These are phyloP conservation scores for Pollenia angustigena DNA, from an alignment of 2,888 invertebrate species.

Conservation along the genomic window DNA sequence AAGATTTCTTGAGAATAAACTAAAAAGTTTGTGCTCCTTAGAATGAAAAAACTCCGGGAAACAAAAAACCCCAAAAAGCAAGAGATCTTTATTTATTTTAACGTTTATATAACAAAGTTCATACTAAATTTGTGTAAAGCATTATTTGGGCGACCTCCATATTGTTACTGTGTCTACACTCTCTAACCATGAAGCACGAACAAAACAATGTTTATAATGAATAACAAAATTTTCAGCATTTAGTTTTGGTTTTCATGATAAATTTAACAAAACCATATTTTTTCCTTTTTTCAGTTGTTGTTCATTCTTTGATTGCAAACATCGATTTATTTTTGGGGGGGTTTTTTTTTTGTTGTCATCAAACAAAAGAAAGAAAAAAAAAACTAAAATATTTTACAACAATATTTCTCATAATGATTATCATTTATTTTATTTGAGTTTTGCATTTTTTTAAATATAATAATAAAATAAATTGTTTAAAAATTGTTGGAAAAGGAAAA, in stretches of 20 bases:
- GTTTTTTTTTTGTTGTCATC: not conserved
- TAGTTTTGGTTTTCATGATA: constrained; percentile 22
- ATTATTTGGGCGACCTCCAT: not conserved
- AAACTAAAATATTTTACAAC: not conserved
- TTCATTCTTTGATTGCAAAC: not conserved
- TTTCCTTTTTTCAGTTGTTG: not conserved
- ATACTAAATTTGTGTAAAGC: no score
- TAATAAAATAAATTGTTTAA: constrained; percentile 1
- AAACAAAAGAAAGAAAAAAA: not conserved
- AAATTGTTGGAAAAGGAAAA: not conserved
- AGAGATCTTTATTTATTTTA: no score
- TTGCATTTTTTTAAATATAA: constrained; percentile 2
- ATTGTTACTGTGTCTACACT: not conserved
- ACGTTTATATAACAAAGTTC: no score
- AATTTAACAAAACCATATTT: constrained; percentile 26
- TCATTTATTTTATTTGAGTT: constrained; percentile 2
- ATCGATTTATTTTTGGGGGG: constrained; percentile 36
- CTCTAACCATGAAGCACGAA: not conserved
- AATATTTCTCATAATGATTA: not conserved
- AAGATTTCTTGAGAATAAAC: no score
- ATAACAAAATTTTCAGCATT: not conserved
- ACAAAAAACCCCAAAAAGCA: no score
- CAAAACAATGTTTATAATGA: constrained; percentile 5
- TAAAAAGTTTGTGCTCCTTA: no score
- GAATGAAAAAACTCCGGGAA: no score